Percentiles rank a stretch among this genome's conserved stretches.
phyloP scores from a whole-genome alignment of 1,140 invertebrate genomes.

The Euglossa dilemma region DNA sequence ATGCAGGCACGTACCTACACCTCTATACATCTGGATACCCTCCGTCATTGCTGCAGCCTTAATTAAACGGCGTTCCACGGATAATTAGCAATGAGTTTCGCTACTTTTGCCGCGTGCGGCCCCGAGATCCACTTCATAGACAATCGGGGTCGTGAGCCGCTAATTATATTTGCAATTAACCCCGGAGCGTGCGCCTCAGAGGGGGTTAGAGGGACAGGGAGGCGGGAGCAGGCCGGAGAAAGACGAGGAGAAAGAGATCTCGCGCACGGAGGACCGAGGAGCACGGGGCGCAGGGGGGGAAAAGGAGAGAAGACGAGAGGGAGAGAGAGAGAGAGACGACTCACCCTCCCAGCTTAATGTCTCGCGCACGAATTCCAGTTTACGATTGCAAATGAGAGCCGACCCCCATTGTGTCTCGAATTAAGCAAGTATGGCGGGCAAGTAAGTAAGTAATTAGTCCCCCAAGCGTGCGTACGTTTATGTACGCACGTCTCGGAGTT shows the following conservation, averaged over 20 bases:
- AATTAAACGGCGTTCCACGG: conserved; percentile 75
- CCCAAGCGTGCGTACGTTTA: conserved; percentile 55
- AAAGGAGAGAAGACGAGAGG: neutral
- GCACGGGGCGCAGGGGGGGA: neutral
- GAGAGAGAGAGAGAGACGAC: conserved; percentile 15
- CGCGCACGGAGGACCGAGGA: conserved; percentile 15
- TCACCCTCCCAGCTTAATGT: conserved; percentile 52
- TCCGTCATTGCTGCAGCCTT: conserved; percentile 60
- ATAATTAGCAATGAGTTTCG: conserved; percentile 76
- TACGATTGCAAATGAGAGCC: conserved; percentile 63
- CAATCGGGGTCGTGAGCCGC: conserved; percentile 76
- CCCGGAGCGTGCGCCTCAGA: conserved; percentile 48
- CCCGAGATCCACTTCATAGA: conserved; percentile 74
- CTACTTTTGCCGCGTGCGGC: conserved; percentile 72
- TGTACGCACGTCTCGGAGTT: conserved; percentile 58
- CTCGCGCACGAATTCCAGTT: conserved; percentile 63
- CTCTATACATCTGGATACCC: conserved; percentile 54
- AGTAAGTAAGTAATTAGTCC: conserved; percentile 63
- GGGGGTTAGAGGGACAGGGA: conserved; percentile 8
- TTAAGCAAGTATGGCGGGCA: conserved; percentile 60
- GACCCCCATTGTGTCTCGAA: conserved; percentile 59
- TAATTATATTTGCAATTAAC: conserved; percentile 78
- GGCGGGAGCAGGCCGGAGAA: neutral
- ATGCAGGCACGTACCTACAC: conserved; percentile 44
- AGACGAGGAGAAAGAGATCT: neutral